Conservation (phyloP, 2,797 vertebrate genomes). For the Cichlasoma orientale region DNA sequence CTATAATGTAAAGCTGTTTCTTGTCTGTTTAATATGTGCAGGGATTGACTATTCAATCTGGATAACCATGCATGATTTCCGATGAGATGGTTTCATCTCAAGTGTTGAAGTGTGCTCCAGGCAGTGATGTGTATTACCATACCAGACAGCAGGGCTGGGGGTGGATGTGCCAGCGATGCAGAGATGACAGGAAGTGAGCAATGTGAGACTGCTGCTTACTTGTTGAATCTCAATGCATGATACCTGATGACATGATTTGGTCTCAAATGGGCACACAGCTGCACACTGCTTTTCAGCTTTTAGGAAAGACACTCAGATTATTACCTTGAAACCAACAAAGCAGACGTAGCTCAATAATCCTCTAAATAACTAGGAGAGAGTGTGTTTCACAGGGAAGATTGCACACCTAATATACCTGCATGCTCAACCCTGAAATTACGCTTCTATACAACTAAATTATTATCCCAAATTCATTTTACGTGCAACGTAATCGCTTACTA, state of each 20-base stretch:
- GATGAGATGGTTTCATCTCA: constrained; percentile 48
- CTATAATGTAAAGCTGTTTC: constrained; percentile 19
- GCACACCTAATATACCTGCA: constrained; percentile 27
- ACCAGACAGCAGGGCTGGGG: constrained; percentile 42
- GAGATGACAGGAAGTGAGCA: constrained; percentile 53
- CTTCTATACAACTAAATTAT: constrained; percentile 24
- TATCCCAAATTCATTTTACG: constrained; percentile 12
- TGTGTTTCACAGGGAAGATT: constrained; percentile 26
- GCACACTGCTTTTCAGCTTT: constrained; percentile 45
- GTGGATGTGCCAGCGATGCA: constrained; percentile 41
- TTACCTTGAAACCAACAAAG: constrained; percentile 43
- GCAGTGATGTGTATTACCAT: constrained; percentile 45
- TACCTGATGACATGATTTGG: constrained; percentile 32
- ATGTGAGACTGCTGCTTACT: constrained; percentile 42
- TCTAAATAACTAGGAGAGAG: constrained; percentile 20
- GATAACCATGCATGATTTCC: constrained; percentile 53
- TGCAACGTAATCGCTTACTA: not conserved
- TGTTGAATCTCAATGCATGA: constrained; percentile 49
- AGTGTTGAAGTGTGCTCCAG: constrained; percentile 55
- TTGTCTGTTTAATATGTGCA: constrained; percentile 27
- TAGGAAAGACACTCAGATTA: constrained; percentile 25
- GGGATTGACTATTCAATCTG: constrained; percentile 48
- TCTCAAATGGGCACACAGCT: constrained; percentile 45
- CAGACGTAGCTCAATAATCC: constrained; percentile 30
- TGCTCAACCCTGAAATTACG: constrained; percentile 30